These are phyloP conservation scores for Himalopsyche kuldschensis DNA, from an alignment of 2,888 invertebrate genomes.

Conservation along the genomic window DNA sequence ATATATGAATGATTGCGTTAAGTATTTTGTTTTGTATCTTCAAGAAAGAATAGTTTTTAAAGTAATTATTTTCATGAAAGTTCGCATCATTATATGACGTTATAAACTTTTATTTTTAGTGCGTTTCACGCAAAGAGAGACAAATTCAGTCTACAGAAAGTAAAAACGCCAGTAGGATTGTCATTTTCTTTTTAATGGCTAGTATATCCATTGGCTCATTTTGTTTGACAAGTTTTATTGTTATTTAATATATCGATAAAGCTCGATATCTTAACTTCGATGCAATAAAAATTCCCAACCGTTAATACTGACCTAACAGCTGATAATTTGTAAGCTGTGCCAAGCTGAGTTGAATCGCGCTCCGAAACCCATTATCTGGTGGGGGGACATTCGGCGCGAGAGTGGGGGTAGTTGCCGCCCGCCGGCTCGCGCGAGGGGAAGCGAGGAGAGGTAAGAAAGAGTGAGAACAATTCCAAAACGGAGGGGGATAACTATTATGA, in stretches of 20 bases:
- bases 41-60: no score
- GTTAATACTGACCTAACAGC: constrained; percentile 4
- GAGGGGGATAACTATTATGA: constrained; percentile 30
- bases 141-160: no score
- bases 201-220: not conserved
- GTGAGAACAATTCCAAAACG: not conserved
- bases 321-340: constrained; percentile 16
- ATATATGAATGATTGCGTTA: no score
- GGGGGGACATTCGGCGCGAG: constrained; percentile 6
- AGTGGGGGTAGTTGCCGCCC: constrained; percentile 7
- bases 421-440: constrained; percentile 10
- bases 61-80: no score
- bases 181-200: no score
- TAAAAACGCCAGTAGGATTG: no score
- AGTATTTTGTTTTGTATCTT: no score
- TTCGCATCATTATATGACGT: no score
- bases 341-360: constrained; percentile 7
- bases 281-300: not conserved
- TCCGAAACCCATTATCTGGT: constrained; percentile 1
- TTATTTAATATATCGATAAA: not conserved
- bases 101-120: no score
- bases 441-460: constrained; percentile 9
- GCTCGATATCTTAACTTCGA: not conserved
- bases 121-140: no score
- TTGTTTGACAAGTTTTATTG: not conserved